These are phyloP conservation scores for Oplegnathus fasciatus DNA, from an alignment of 2,113 vertebrate genomes.

Conservation along the genomic window DNA sequence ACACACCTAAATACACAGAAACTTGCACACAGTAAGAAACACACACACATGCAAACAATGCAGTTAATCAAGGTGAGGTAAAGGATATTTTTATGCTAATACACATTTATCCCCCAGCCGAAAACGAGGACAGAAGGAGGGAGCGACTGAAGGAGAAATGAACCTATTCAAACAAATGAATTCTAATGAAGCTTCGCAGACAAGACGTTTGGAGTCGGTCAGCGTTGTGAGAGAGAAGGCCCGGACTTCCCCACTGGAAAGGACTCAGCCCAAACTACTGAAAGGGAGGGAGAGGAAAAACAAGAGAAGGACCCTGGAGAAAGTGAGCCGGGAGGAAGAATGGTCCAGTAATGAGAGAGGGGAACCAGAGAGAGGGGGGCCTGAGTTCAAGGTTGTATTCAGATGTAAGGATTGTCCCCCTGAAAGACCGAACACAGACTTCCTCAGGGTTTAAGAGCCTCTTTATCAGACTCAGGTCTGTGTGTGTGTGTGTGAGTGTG, in stretches of 20 bases:
- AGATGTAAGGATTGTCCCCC: slow-evolving; percentile 72
- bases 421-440: slow-evolving; percentile 81
- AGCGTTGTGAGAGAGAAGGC: slow-evolving; percentile 41
- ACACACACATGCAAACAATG: slow-evolving; percentile 35
- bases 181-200: slow-evolving; percentile 70
- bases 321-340: slow-evolving; percentile 70
- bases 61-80: slow-evolving; percentile 60
- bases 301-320: slow-evolving; percentile 63
- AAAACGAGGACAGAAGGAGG: slow-evolving; percentile 25
- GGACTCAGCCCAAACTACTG: slow-evolving; percentile 59
- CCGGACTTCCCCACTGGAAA: slow-evolving; percentile 61
- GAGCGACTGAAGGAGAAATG: slow-evolving; percentile 49
- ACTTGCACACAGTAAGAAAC: neutral
- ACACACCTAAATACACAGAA: neutral
- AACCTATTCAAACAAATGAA: slow-evolving; percentile 75
- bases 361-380: slow-evolving; percentile 40
- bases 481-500: slow-evolving; percentile 9
- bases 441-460: slow-evolving; percentile 82
- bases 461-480: slow-evolving; percentile 76
- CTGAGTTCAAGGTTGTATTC: slow-evolving; percentile 81
- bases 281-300: slow-evolving; percentile 59
- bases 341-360: slow-evolving; percentile 74
- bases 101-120: slow-evolving; percentile 20
- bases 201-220: slow-evolving; percentile 64
- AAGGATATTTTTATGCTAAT: slow-evolving; percentile 67